phyloP scores from a whole-genome alignment of 2,113 vertebrate species.

The Misgurnus anguillicaudatus region DNA sequence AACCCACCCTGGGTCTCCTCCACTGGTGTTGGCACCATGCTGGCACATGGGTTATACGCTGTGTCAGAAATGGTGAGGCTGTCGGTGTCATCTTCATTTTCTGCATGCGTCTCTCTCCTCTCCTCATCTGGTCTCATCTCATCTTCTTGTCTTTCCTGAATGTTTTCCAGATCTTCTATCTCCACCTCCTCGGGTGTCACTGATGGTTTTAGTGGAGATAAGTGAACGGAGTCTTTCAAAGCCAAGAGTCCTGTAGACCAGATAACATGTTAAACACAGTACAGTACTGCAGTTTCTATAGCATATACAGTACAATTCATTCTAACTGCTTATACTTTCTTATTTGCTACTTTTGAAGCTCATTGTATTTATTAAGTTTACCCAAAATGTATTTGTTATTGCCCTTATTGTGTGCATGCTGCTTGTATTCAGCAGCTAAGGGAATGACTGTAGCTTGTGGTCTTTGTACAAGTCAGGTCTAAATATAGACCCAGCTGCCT shows the following conservation, averaged over 20 bases:
- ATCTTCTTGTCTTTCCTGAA: slow-evolving; percentile 18
- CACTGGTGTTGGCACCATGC: slow-evolving; percentile 90
- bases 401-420: background rate
- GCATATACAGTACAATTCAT: no score
- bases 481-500: slow-evolving; percentile 68
- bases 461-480: slow-evolving; percentile 44
- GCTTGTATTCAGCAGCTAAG: no score
- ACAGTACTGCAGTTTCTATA: no score
- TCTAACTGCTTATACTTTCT: no score
- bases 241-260: slow-evolving; percentile 64
- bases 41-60: slow-evolving; percentile 90
- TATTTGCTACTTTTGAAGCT: no score
- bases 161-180: slow-evolving; percentile 52
- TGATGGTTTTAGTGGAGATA: slow-evolving; percentile 69
- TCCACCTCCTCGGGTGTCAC: slow-evolving; percentile 55
- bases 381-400: no score
- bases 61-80: slow-evolving; percentile 91
- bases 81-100: slow-evolving; percentile 76
- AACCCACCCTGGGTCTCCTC: slow-evolving; percentile 85
- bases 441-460: slow-evolving; percentile 30
- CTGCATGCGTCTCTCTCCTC: slow-evolving; percentile 71
- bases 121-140: slow-evolving; percentile 37
- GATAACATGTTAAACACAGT: background rate
- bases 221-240: slow-evolving; percentile 67
- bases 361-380: no score